These are phyloP conservation scores for Hirtodrosophila trivittata DNA, from an alignment of 2,888 invertebrate species.

Conservation along the genomic window DNA sequence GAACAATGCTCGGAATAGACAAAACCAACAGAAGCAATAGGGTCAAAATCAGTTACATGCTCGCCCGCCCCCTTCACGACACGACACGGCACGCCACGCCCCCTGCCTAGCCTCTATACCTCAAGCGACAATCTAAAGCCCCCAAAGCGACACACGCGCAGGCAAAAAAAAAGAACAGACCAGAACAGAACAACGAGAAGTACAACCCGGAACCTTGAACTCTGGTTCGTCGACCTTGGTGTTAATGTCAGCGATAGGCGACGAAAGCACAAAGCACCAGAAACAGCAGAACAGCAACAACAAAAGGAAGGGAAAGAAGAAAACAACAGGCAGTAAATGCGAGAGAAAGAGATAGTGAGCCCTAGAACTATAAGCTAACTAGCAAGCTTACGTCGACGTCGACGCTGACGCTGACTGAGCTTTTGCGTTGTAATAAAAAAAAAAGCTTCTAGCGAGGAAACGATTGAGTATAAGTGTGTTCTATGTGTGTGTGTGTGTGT, in stretches of 20 bases:
- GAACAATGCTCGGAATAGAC: slow-evolving; percentile 56
- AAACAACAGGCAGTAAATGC: slow-evolving; percentile 1
- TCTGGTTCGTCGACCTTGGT: slow-evolving; percentile 84
- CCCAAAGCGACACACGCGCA: slow-evolving; percentile 42
- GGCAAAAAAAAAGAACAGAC: slow-evolving; percentile 5
- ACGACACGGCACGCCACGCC: neutral
- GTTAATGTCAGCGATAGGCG: slow-evolving; percentile 78
- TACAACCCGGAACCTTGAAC: slow-evolving; percentile 82
- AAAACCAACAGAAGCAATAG: slow-evolving; percentile 32
- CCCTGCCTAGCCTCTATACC: neutral
- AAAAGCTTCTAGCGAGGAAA: slow-evolving; percentile 69
- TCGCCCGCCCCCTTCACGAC: neutral
- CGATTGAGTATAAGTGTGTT: slow-evolving; percentile 8
- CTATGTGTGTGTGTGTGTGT: neutral
- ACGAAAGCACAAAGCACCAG: slow-evolving; percentile 56
- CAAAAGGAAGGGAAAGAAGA: slow-evolving; percentile 8
- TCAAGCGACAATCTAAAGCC: slow-evolving; percentile 17
- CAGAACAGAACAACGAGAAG: neutral
- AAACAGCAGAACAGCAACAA: slow-evolving; percentile 8
- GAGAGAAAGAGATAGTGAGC: slow-evolving; percentile 29
- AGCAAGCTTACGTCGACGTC: slow-evolving; percentile 39
- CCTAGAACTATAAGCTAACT: slow-evolving; percentile 71
- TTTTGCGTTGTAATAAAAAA: slow-evolving; percentile 24
- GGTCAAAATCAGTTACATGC: slow-evolving; percentile 10
- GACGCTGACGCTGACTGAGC: slow-evolving; percentile 39